phyloP scores from a whole-genome alignment of 2,888 invertebrate species.

The Endomychus coccineus region DNA sequence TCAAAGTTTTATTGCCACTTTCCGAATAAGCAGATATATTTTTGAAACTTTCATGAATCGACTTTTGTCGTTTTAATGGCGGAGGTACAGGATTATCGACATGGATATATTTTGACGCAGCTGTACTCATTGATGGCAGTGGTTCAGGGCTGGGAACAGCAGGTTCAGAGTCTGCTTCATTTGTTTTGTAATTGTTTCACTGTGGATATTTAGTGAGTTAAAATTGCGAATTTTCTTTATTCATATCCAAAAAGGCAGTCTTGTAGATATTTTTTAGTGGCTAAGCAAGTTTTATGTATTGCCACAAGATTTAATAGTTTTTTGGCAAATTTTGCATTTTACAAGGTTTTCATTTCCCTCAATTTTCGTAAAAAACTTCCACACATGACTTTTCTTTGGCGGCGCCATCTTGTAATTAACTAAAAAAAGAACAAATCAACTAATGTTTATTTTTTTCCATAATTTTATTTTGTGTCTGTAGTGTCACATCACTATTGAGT shows the following conservation, averaged over 20 bases:
- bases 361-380: constrained; percentile 20
- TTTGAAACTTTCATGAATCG: constrained; percentile 12
- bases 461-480: neutral
- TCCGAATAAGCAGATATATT: constrained; percentile 19
- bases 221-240: constrained; percentile 5
- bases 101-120: constrained; percentile 3
- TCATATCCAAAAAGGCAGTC: constrained; percentile 4
- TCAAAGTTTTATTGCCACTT: constrained; percentile 21
- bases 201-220: constrained; percentile 2
- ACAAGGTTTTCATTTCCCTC: constrained; percentile 14
- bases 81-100: constrained; percentile 7
- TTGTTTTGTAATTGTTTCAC: constrained; percentile 8
- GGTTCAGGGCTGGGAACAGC: constrained; percentile 6
- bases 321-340: constrained; percentile 17
- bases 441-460: constrained; percentile 4
- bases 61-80: constrained; percentile 7
- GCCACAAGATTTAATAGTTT: constrained; percentile 17
- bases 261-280: constrained; percentile 18
- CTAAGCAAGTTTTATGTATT: constrained; percentile 23
- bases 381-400: constrained; percentile 18
- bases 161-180: constrained; percentile 10
- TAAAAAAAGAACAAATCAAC: constrained; percentile 6
- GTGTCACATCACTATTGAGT: constrained; percentile 5
- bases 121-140: constrained; percentile 6
- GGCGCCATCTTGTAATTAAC: constrained; percentile 14